These are phyloP conservation scores for Corapipo altera DNA, from an alignment of 2,113 vertebrate genomes.

Conservation along the genomic window DNA sequence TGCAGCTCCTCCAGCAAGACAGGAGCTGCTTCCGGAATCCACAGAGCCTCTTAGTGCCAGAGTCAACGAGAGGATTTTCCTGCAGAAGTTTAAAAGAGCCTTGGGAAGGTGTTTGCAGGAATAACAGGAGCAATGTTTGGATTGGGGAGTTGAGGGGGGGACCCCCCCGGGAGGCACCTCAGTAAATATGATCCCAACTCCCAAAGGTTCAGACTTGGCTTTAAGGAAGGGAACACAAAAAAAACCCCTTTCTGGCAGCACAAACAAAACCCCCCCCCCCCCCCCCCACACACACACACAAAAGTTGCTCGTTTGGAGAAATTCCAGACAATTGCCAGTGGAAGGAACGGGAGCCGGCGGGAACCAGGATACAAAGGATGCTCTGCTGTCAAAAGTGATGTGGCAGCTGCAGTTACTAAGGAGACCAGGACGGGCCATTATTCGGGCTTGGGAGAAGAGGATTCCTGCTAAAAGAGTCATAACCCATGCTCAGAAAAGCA, in stretches of 20 bases:
- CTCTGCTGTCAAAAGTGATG: background rate
- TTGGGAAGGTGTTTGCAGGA: background rate
- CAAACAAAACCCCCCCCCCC: background rate
- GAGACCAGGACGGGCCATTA: constrained; percentile 54
- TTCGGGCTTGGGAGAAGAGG: constrained; percentile 1
- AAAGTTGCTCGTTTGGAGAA: background rate
- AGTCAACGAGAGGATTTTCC: background rate
- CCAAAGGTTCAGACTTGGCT: background rate
- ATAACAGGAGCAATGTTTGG: background rate
- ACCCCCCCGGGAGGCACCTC: background rate
- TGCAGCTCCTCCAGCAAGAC: background rate
- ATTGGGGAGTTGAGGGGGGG: rapidly evolving
- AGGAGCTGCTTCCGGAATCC: background rate
- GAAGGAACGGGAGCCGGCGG: background rate
- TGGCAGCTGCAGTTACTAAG: constrained; percentile 53
- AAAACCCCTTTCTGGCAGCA: background rate
- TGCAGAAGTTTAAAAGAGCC: background rate
- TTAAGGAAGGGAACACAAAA: background rate
- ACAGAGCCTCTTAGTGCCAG: background rate
- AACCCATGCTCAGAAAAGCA: background rate
- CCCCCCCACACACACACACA: no score
- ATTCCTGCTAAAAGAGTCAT: constrained; percentile 7
- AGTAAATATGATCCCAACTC: background rate
- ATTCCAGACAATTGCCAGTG: background rate
- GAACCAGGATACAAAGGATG: background rate